phyloP scores from a whole-genome alignment of 92 coral and sea anemone genomes.

The Zoanthus sociatus region DNA sequence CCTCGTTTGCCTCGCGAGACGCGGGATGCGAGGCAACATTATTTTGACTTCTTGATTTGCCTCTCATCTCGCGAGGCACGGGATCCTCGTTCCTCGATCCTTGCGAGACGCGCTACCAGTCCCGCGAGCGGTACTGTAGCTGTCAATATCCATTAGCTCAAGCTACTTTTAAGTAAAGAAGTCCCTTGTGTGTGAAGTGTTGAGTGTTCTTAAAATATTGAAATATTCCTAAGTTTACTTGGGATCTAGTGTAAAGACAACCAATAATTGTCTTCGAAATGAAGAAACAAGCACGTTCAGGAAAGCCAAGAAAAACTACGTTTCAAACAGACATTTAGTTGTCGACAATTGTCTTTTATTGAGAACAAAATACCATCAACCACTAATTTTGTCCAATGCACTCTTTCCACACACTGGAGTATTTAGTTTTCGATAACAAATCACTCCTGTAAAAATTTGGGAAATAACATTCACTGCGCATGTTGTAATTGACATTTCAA shows the following conservation, averaged over 20 bases:
- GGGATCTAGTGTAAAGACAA: not conserved
- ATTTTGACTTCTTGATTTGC: no score
- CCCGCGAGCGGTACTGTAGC: not conserved
- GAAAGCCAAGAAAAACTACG: not conserved
- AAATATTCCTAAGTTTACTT: conserved; percentile 14
- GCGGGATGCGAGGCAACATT: no score
- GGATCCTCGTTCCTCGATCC: no score
- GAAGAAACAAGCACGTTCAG: no score
- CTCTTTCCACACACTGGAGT: conserved; percentile 14
- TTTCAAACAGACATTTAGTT: not conserved
- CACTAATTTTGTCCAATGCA: conserved; percentile 1
- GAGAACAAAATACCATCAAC: conserved; percentile 8
- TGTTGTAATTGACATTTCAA: not conserved
- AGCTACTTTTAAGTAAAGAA: conserved; percentile 33
- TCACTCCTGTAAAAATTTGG: conserved; percentile 25
- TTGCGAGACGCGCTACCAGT: no score
- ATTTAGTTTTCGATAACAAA: not conserved
- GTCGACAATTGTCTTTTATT: no score
- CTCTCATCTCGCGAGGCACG: no score
- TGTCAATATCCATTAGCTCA: conserved; percentile 21
- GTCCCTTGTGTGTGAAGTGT: conserved; percentile 40
- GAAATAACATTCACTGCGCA: not conserved
- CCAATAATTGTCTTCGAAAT: no score
- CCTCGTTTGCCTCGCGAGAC: no score
- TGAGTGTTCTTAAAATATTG: not conserved